A percentile compares a stretch with the other conserved stretches of the same genome.
These are phyloP conservation scores for Muscicapa striata DNA, from an alignment of 2,797 vertebrate species.

Conservation along the genomic window DNA sequence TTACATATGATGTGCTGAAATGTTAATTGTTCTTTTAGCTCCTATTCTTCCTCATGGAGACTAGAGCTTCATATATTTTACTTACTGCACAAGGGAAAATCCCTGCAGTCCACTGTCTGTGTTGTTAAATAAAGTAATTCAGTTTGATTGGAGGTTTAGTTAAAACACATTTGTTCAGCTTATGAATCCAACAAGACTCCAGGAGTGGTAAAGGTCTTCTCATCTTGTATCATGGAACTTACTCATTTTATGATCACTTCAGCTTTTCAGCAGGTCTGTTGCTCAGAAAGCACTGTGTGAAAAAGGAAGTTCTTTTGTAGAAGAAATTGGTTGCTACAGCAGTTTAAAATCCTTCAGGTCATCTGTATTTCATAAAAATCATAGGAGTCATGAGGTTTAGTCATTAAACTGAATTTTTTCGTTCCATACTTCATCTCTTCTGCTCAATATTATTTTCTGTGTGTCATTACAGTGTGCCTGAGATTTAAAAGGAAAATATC, in stretches of 20 bases:
- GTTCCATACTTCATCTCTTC: not conserved
- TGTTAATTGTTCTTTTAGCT: constrained; percentile 45
- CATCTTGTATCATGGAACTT: not conserved
- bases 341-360: constrained; percentile 27
- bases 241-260: constrained; percentile 21
- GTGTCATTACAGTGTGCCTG: not conserved
- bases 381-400: not conserved
- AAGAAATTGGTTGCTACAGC: constrained; percentile 19
- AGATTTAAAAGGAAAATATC: not conserved
- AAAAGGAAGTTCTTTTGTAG: constrained; percentile 1
- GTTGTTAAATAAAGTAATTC: constrained; percentile 45
- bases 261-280: constrained; percentile 34
- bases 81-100: not conserved
- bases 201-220: constrained; percentile 22
- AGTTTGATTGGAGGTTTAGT: constrained; percentile 25
- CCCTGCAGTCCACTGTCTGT: not conserved
- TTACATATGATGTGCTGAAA: not conserved
- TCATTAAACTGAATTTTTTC: constrained; percentile 32
- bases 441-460: not conserved
- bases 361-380: constrained; percentile 43
- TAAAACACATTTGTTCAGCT: constrained; percentile 18
- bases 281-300: not conserved
- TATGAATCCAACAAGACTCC: constrained; percentile 41
- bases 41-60: not conserved
- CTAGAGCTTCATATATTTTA: constrained; percentile 13